These are phyloP conservation scores for Scaptomyza tumidula DNA, from an alignment of 2,888 invertebrate genomes.

Conservation along the genomic window DNA sequence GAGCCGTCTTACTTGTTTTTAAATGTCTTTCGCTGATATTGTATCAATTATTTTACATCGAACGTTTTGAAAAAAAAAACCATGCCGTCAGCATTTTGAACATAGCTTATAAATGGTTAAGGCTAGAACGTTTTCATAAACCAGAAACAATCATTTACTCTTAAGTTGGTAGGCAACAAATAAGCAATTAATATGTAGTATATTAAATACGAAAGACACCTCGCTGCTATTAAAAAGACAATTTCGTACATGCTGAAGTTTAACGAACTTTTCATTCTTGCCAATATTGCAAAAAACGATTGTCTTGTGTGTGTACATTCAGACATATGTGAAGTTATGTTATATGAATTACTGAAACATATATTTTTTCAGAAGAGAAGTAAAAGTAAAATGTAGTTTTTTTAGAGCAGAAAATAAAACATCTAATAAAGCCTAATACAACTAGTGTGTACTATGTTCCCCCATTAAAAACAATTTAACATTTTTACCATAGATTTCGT, in stretches of 20 bases:
- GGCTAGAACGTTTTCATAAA: not conserved
- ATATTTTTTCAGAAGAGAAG: not conserved
- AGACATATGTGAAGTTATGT: not conserved
- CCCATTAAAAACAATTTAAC: slow-evolving; percentile 5
- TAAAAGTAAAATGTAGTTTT: not conserved
- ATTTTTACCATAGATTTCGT: not conserved
- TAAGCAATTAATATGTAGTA: not conserved
- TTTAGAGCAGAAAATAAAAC: not conserved
- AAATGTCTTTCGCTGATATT: slow-evolving; percentile 19
- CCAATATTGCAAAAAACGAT: slow-evolving; percentile 31
- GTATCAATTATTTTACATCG: too few species aligned
- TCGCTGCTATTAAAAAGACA: slow-evolving; percentile 2
- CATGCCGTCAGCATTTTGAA: too few species aligned
- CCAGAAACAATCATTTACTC: not conserved
- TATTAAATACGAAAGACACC: not conserved
- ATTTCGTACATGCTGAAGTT: slow-evolving; percentile 19
- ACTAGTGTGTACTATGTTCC: not conserved
- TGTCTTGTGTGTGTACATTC: not conserved
- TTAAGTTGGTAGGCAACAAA: not conserved
- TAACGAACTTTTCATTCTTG: slow-evolving; percentile 41
- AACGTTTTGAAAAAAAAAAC: too few species aligned
- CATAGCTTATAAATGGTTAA: not conserved
- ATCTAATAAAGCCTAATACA: not conserved
- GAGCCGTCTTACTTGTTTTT: too few species aligned
- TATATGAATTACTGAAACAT: not conserved